phyloP scores from a whole-genome alignment of 2,888 invertebrate species.

The Catocala nupta region DNA sequence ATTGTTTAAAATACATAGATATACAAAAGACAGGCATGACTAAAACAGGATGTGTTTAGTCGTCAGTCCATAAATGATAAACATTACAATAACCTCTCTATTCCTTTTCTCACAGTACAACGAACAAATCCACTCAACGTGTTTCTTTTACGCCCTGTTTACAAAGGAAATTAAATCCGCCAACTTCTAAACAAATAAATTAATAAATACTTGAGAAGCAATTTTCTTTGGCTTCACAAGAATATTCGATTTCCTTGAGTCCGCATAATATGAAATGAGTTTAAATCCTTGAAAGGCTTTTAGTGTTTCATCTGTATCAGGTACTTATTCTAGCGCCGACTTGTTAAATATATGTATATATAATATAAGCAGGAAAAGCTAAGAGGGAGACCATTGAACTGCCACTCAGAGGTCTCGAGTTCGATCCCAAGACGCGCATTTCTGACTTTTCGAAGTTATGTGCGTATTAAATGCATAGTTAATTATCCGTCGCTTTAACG shows the following conservation, averaged over 20 bases:
- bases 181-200: conserved; percentile 21
- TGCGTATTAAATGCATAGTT: no score
- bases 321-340: background rate
- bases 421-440: no score
- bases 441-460: no score
- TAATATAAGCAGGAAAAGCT: no score
- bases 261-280: conserved; percentile 7
- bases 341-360: no score
- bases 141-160: conserved; percentile 17
- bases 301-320: conserved; percentile 3
- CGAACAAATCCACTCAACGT: conserved; percentile 14
- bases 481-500: no score
- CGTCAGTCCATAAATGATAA: conserved; percentile 5
- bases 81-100: background rate
- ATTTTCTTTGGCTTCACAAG: conserved; percentile 20
- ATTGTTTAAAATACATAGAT: no score
- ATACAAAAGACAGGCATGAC: no score
- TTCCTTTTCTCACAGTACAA: background rate
- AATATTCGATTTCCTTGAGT: conserved; percentile 22
- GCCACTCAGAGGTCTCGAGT: no score
- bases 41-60: no score
- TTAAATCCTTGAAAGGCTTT: conserved; percentile 13
- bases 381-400: no score
- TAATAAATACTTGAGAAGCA: conserved; percentile 14
- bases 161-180: conserved; percentile 17